Evolutionary conservation across 1,140 invertebrate genomes (phyloP), one percentile per base, ranked within the genome.

Genomic region (Himalopsyche phryganea): DNA sequence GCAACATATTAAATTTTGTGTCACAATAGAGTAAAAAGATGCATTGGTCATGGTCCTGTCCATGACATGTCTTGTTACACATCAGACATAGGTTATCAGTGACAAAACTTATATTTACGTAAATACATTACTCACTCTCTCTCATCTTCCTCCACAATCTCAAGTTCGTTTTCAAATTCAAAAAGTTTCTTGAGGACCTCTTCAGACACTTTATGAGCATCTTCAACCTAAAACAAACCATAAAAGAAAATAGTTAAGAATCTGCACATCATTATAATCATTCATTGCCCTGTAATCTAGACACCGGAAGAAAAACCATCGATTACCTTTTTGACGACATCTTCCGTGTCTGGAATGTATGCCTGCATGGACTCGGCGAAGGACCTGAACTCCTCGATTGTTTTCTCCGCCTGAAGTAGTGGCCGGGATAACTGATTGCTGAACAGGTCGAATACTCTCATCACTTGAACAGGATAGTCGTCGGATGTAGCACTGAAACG

Each of bases 161-260:
- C 62, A 1, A 64, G 49, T 28, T 60, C 54, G 36, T 64, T 60
- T 50, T 64, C 62, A 57, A 53, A 64, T 7, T 64, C 52, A 28
- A 60, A 49, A 1, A 64, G 13, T 28, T 64, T 17, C 28, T 64
- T 60, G 6, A 64, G 20, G 20, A 64, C 44, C 15, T 49, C 47
- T 48, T 60, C 54, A 0, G 62, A 57, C 14, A 45, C 18, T n/a
- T 11, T 40, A n/a, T 60, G 58, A 14, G 58, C 45, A 11, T 64
- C 46, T 50, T 64, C 58, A 38, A 64, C 46, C 62, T 63, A 17
- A 44, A 53, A 57, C n/a, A 47, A 20, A 28, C 28, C n/a, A n/a
- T n/a, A 42, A 42, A 48, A 17, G 2, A 44, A 44, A 17, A 50
- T 46, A 47, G 15, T 14, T 10, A 35, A 23, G 47, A 9, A 7